A percentile compares a stretch with the other conserved stretches of the same genome.
These are phyloP conservation scores for Ptychodera flava DNA, from an alignment of 35 echinoderm and acorn worm species.

Conservation along the genomic window DNA sequence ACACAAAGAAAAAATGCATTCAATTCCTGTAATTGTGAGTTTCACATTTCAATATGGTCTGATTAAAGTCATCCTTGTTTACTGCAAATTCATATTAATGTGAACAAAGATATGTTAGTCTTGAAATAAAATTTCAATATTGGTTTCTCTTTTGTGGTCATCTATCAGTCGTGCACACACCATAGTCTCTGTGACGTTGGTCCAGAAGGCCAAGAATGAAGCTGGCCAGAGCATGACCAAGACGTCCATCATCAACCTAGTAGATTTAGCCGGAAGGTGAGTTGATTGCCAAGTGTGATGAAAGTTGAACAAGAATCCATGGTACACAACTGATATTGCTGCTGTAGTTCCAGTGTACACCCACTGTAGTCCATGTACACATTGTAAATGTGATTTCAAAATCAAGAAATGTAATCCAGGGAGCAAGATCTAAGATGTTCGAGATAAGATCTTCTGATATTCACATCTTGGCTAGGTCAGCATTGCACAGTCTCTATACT, in stretches of 20 bases:
- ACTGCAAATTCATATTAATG: not conserved
- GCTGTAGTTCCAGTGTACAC: too few species aligned
- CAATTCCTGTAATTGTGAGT: not conserved
- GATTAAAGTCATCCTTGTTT: not conserved
- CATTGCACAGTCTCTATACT: too few species aligned
- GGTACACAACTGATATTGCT: too few species aligned
- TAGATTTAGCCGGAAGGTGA: slow-evolving; percentile 96
- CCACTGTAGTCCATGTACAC: not conserved
- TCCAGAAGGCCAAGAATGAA: slow-evolving; percentile 89
- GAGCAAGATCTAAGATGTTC: too few species aligned
- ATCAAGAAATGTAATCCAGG: too few species aligned
- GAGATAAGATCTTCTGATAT: too few species aligned
- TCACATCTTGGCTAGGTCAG: too few species aligned
- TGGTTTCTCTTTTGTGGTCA: not conserved
- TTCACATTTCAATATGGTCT: not conserved
- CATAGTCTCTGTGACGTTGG: slow-evolving; percentile 78
- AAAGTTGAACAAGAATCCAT: too few species aligned
- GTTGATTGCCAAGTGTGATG: too few species aligned
- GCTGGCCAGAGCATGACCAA: slow-evolving; percentile 92
- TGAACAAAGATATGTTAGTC: not conserved
- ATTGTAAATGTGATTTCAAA: not conserved
- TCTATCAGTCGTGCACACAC: slow-evolving; percentile 77
- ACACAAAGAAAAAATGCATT: not conserved
- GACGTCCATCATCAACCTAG: slow-evolving; percentile 92
- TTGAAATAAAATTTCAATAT: not conserved